Conservation (phyloP, 2,797 vertebrate genomes). For the Propithecus perrieri region DNA sequence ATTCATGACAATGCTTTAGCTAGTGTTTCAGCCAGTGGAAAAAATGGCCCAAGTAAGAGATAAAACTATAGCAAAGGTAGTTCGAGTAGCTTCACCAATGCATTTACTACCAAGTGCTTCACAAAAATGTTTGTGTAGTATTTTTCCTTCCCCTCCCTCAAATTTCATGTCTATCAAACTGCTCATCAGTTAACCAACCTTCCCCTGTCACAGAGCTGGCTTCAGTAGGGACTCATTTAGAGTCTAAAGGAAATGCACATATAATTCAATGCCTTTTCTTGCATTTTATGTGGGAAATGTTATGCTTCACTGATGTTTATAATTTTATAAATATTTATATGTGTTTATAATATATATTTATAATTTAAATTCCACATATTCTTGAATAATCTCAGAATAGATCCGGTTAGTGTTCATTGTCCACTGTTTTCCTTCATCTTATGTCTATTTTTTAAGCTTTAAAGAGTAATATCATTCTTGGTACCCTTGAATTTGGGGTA, state of each 20-base stretch:
- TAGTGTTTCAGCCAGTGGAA: neutral
- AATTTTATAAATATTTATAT: neutral
- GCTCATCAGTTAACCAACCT: neutral
- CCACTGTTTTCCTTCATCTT: neutral
- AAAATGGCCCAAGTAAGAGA: neutral
- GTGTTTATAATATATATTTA: neutral
- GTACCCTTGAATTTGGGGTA: neutral
- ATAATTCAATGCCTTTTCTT: neutral
- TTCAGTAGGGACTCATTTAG: neutral
- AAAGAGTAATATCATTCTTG: neutral
- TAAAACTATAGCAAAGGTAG: neutral
- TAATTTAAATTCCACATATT: neutral
- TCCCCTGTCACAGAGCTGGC: neutral
- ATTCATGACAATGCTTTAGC: neutral
- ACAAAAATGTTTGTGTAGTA: neutral
- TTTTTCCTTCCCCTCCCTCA: neutral
- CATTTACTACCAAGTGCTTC: neutral
- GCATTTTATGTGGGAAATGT: neutral
- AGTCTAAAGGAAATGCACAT: neutral
- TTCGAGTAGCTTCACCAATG: neutral
- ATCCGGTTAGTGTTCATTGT: neutral
- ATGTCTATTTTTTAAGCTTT: neutral
- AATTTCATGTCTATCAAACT: neutral
- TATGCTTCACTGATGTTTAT: neutral
- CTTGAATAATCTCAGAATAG: slow-evolving; percentile 7